These are phyloP conservation scores for Platyura marginata DNA, from an alignment of 1,140 invertebrate genomes.

Conservation along the genomic window DNA sequence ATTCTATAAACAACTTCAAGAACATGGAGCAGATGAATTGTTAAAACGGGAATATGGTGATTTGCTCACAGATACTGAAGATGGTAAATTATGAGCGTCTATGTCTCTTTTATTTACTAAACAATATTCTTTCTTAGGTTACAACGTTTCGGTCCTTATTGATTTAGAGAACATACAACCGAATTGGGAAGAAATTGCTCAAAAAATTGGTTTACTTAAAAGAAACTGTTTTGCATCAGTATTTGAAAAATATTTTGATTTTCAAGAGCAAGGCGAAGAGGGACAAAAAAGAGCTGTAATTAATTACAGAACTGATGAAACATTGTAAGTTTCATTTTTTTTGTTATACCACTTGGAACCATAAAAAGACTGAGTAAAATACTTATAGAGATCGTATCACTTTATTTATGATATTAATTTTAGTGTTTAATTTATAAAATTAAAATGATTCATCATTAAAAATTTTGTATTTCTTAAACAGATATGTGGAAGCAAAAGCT, in stretches of 20 bases:
- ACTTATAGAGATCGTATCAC: too few relatives aligned
- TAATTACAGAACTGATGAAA: constrained; percentile 97
- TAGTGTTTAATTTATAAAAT: too few relatives aligned
- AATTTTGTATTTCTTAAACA: too few relatives aligned
- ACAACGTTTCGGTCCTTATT: constrained; percentile 86
- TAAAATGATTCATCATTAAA: too few relatives aligned
- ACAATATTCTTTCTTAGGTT: constrained; percentile 40
- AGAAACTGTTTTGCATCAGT: constrained; percentile 98
- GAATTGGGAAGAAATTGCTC: constrained; percentile 74
- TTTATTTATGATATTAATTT: too few relatives aligned
- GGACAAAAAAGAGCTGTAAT: constrained; percentile 90
- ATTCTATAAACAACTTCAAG: constrained; percentile 96
- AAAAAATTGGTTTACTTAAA: constrained; percentile 88
- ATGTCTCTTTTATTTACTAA: too few relatives aligned
- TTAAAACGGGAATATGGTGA: constrained; percentile 81
- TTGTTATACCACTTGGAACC: too few relatives aligned
- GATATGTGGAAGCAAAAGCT: constrained; percentile 94
- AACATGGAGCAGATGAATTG: constrained; percentile 94
- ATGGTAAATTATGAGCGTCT: constrained; percentile 36
- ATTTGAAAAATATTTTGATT: constrained; percentile 98
- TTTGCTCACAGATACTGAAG: constrained; percentile 63
- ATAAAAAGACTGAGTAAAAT: too few relatives aligned
- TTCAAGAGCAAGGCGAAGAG: constrained; percentile 82
- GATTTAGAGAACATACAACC: constrained; percentile 84
- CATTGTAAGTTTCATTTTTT: constrained; percentile 82